Evolutionary conservation across 2,113 vertebrate genomes (phyloP).

Genomic region (Theristicus caerulescens): DNA sequence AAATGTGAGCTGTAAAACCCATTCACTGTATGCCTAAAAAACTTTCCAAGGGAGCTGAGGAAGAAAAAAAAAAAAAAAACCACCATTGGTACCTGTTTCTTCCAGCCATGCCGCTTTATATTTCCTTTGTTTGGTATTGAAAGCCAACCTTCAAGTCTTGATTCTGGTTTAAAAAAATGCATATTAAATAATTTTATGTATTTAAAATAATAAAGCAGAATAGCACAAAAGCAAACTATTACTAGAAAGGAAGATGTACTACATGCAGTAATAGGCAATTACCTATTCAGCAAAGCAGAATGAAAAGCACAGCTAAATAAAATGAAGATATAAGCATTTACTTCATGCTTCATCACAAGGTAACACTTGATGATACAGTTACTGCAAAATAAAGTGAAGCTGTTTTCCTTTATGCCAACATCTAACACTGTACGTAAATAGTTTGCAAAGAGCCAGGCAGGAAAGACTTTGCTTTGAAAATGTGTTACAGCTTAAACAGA

Average conservation of each 20-base stretch:
- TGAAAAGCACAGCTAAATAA: slow-evolving; percentile 62
- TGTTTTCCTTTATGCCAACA: slow-evolving; percentile 54
- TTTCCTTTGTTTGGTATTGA: slow-evolving; percentile 95
- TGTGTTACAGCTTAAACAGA: slow-evolving; percentile 55
- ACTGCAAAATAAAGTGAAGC: slow-evolving; percentile 67
- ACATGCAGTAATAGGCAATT: slow-evolving; percentile 74
- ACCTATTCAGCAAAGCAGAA: slow-evolving; percentile 36
- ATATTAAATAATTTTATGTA: not conserved
- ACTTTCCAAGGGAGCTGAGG: not conserved
- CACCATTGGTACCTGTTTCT: slow-evolving; percentile 86
- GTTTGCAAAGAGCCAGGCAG: slow-evolving; percentile 67
- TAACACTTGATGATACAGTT: slow-evolving; percentile 64
- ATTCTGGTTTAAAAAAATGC: slow-evolving; percentile 77
- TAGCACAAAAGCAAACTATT: not conserved
- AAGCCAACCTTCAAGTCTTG: slow-evolving; percentile 97
- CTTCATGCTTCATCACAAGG: slow-evolving; percentile 76
- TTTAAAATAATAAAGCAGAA: not conserved
- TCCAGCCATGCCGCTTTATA: slow-evolving; percentile 98
- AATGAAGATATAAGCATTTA: slow-evolving; percentile 60
- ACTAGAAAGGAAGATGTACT: slow-evolving; percentile 5
- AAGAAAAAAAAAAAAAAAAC: not conserved
- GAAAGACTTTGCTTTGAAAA: slow-evolving; percentile 42
- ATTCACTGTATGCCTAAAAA: not conserved
- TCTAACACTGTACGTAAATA: slow-evolving; percentile 44
- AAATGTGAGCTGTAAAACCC: not conserved